Evolutionary conservation across 2,888 invertebrate species (phyloP).

Genomic region (Coelinius sp.): DNA sequence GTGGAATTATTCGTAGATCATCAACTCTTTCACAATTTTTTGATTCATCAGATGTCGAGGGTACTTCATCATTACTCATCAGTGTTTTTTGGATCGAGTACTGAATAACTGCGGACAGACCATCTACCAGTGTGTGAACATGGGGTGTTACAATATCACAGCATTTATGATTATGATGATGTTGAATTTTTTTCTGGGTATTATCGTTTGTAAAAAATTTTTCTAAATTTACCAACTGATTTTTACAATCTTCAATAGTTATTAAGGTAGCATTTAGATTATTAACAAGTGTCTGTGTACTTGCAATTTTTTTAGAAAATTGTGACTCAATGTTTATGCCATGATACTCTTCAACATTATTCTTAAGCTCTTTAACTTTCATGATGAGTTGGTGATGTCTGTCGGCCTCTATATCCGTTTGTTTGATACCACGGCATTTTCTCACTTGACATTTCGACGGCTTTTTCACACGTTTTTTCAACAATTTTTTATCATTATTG

Average conservation of each 20-base stretch:
- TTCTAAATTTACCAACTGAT: constrained; percentile 47
- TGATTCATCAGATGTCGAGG: background rate
- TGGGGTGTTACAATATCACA: constrained; percentile 52
- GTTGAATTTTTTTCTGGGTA: constrained; percentile 45
- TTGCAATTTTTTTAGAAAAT: constrained; percentile 32
- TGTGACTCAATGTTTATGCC: constrained; percentile 17
- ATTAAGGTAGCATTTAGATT: constrained; percentile 45
- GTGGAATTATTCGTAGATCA: background rate
- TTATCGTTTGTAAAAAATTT: constrained; percentile 51
- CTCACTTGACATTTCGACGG: constrained; percentile 31
- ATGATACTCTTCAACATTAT: constrained; percentile 47
- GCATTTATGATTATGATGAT: constrained; percentile 42
- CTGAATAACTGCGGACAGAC: constrained; percentile 44
- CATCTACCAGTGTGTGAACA: constrained; percentile 54
- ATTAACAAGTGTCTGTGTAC: constrained; percentile 44
- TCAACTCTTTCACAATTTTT: background rate
- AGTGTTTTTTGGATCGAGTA: constrained; percentile 20
- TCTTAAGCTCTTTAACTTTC: constrained; percentile 52
- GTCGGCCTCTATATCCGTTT: constrained; percentile 42
- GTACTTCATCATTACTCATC: background rate
- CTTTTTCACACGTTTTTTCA: constrained; percentile 21
- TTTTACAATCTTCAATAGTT: constrained; percentile 45
- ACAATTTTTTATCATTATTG: background rate
- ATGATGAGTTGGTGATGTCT: constrained; percentile 42
- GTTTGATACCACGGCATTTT: constrained; percentile 37